Percentiles rank a stretch among this genome's conserved stretches.
phyloP scores from a whole-genome alignment of 2,888 invertebrate species.

The Prenolepis imparis region DNA sequence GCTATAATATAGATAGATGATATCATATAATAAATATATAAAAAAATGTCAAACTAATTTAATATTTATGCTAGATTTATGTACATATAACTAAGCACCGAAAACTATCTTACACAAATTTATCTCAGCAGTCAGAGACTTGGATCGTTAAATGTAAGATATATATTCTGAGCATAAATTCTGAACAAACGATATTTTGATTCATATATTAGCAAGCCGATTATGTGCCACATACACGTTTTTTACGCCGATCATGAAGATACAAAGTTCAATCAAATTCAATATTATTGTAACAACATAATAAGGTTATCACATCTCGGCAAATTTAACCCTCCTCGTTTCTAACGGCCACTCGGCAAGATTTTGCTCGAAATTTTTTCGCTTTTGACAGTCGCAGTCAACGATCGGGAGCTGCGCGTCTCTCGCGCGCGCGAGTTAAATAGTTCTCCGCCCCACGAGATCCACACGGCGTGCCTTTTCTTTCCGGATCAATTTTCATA shows the following conservation, averaged over 20 bases:
- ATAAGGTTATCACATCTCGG: background rate
- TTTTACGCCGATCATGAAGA: no score
- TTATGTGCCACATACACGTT: no score
- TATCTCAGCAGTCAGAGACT: background rate
- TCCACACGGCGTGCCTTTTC: constrained; percentile 44
- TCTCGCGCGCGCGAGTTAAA: background rate
- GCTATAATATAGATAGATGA: background rate
- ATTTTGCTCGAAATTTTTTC: background rate
- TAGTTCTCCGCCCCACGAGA: background rate
- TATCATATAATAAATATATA: background rate
- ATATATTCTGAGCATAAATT: background rate
- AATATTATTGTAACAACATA: background rate
- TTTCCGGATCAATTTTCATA: constrained; percentile 57
- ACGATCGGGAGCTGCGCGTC: background rate
- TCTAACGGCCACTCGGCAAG: background rate
- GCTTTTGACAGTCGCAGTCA: background rate
- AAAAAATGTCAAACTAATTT: background rate
- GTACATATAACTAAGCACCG: background rate
- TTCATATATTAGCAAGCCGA: background rate
- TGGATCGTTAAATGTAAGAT: background rate
- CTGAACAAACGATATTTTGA: background rate
- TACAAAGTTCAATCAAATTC: background rate
- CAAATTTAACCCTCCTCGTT: background rate
- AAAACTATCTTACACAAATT: background rate
- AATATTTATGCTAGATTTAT: no score